Evolutionary conservation across 2,113 vertebrate genomes (phyloP).

Genomic region (Colaptes auratus): DNA sequence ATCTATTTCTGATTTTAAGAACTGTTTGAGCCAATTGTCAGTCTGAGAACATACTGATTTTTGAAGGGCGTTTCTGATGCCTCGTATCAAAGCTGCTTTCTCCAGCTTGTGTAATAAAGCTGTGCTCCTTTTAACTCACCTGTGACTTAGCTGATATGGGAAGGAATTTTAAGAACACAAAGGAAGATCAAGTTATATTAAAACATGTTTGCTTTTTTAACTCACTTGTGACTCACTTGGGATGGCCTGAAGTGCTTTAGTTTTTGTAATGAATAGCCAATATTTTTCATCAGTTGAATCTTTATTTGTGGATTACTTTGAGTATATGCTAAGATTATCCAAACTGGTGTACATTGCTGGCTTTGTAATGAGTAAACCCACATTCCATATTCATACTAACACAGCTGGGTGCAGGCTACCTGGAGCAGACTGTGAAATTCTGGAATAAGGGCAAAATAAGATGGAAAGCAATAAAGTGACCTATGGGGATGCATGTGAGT

Average conservation of each 20-base stretch:
- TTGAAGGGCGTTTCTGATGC: slow-evolving; percentile 29
- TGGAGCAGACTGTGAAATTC: neutral
- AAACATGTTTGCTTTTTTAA: neutral
- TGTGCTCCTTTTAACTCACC: neutral
- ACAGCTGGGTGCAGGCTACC: neutral
- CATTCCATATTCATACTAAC: neutral
- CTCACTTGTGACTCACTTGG: neutral
- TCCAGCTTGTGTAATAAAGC: neutral
- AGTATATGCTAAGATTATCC: neutral
- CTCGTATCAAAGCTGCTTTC: slow-evolving; percentile 56
- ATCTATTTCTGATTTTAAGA: slow-evolving; percentile 39
- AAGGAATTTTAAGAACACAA: neutral
- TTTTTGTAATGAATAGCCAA: neutral
- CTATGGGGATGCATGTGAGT: neutral
- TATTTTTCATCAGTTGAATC: neutral
- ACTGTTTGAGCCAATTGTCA: slow-evolving; percentile 56
- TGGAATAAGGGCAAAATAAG: neutral
- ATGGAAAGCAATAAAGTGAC: neutral
- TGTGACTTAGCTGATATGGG: slow-evolving; percentile 1
- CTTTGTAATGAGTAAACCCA: neutral
- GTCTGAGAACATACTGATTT: slow-evolving; percentile 38
- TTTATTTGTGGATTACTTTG: neutral
- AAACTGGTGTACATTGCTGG: neutral
- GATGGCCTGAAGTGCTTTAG: neutral
- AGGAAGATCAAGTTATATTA: neutral